These are phyloP conservation scores for Gavialis gangeticus DNA, from an alignment of 2,113 vertebrate genomes.

Conservation along the genomic window DNA sequence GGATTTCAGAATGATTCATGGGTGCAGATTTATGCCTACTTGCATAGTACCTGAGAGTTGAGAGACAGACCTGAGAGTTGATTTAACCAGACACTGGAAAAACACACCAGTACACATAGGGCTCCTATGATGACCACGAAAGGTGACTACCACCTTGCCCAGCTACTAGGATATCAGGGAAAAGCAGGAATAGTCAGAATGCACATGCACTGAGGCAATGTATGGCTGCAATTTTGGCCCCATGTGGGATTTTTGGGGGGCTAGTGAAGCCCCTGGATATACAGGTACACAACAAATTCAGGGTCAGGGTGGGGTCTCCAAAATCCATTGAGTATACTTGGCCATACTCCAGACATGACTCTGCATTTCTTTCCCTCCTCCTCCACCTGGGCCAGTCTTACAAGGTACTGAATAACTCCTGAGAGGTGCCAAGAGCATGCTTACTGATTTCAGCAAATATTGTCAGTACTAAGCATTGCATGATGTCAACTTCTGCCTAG, in stretches of 20 bases:
- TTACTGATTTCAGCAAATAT: neutral
- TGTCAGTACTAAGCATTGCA: neutral
- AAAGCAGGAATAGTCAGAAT: neutral
- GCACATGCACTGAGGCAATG: accelerated
- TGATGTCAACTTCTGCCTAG: neutral
- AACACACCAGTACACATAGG: too few species aligned
- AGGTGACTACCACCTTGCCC: too few species aligned
- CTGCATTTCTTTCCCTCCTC: neutral
- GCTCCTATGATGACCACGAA: too few species aligned
- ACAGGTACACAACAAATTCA: neutral
- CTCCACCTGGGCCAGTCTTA: neutral
- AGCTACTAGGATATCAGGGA: too few species aligned
- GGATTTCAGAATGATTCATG: too few species aligned
- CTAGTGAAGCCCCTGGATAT: neutral
- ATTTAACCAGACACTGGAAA: too few species aligned
- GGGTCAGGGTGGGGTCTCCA: neutral
- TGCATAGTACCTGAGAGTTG: too few species aligned
- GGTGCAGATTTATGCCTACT: too few species aligned
- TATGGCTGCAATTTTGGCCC: accelerated
- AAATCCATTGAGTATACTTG: neutral
- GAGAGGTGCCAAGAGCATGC: accelerated
- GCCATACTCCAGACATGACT: accelerated
- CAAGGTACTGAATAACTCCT: neutral
- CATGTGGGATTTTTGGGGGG: neutral
- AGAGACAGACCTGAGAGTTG: too few species aligned